Evolutionary conservation across 2,888 invertebrate species (phyloP).

Genomic region (Tubulanus polymorphus): DNA sequence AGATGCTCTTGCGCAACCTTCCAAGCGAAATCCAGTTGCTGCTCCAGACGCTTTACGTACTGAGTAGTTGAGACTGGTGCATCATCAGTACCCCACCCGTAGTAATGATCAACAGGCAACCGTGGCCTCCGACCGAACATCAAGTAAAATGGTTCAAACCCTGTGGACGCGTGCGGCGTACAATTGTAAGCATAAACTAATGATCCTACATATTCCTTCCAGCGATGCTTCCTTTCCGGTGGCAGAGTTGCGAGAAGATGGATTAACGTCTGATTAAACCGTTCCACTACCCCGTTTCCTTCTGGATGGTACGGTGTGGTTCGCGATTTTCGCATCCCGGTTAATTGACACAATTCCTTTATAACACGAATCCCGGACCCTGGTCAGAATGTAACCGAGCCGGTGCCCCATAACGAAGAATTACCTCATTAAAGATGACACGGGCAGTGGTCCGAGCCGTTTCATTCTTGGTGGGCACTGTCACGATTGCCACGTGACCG

Average conservation of each 20-base stretch:
- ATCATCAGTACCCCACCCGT: no score
- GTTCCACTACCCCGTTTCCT: conserved; percentile 4
- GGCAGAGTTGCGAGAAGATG: not conserved
- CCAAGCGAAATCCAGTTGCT: no score
- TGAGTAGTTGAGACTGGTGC: no score
- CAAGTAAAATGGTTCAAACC: conserved; percentile 6
- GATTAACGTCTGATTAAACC: conserved; percentile 3
- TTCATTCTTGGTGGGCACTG: not conserved
- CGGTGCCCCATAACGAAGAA: not conserved
- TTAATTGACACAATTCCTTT: not conserved
- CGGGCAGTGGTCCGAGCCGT: not conserved
- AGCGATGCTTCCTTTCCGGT: not conserved
- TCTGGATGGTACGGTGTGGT: conserved; percentile 4
- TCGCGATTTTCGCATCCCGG: not conserved
- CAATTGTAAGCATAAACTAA: conserved; percentile 7
- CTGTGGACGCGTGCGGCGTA: conserved; percentile 4
- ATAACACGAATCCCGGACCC: no score
- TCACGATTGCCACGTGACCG: no score
- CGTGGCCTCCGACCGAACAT: conserved; percentile 9
- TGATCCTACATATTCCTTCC: conserved; percentile 2
- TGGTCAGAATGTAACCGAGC: not conserved
- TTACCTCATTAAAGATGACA: not conserved
- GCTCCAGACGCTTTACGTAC: no score
- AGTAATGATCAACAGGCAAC: conserved; percentile 5
- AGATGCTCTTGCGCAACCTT: no score